Percentiles rank a stretch among this genome's conserved stretches.
These are phyloP conservation scores for Amphiprion clarkii DNA, from an alignment of 2,797 vertebrate species.

Conservation along the genomic window DNA sequence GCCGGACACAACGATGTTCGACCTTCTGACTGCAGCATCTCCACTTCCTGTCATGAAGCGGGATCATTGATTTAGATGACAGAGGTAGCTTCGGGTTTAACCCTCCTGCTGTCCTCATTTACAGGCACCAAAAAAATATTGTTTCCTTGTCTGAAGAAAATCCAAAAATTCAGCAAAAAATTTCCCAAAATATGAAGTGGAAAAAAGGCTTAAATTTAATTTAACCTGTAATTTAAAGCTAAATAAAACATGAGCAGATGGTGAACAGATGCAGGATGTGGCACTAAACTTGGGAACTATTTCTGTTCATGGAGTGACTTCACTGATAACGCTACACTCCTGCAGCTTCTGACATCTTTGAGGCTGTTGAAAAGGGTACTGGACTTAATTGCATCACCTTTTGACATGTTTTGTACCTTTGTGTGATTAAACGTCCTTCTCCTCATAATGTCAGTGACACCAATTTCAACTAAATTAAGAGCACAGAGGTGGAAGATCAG, in stretches of 20 bases:
- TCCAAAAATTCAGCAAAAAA: no score
- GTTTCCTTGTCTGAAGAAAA: no score
- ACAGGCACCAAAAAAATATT: no score
- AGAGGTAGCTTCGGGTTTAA: not conserved
- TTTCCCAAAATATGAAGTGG: not conserved
- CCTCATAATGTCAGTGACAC: not conserved
- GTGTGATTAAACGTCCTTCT: not conserved
- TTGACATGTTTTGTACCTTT: not conserved
- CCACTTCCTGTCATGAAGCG: conserved; percentile 38
- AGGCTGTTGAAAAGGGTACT: not conserved
- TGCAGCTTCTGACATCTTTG: not conserved
- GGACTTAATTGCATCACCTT: not conserved
- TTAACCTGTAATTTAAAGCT: not conserved
- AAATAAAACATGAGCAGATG: not conserved
- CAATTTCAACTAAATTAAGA: no score
- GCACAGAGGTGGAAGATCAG: not conserved
- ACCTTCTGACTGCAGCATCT: conserved; percentile 23
- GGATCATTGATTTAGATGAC: conserved; percentile 10
- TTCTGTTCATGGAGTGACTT: not conserved
- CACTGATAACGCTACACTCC: not conserved
- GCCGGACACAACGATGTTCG: conserved; percentile 4
- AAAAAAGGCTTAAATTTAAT: not conserved
- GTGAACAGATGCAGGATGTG: not conserved
- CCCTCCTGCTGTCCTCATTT: no score
- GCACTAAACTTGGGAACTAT: no score